A percentile compares a stretch with the other conserved stretches of the same genome.
phyloP scores from a whole-genome alignment of 2,797 vertebrate genomes.

The Arnoldichthys spilopterus region DNA sequence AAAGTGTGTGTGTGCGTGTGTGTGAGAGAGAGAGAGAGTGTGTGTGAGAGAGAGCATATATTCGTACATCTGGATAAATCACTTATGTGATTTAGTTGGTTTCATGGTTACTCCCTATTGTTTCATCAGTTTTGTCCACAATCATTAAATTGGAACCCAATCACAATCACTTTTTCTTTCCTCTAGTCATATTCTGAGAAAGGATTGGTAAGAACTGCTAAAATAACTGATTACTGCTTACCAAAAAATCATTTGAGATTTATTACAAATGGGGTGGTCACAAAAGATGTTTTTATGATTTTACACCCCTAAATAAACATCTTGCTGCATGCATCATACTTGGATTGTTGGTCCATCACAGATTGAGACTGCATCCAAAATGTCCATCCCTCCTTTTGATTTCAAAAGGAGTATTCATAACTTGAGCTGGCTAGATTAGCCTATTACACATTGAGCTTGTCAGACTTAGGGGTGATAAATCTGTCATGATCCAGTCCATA shows the following conservation, averaged over 20 bases:
- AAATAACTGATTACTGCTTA: conserved; percentile 26
- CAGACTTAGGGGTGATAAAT: conserved; percentile 72
- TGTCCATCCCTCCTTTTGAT: conserved; percentile 8
- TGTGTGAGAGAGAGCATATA: neutral
- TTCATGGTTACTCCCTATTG: conserved; percentile 44
- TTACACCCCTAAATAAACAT: neutral
- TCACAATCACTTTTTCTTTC: conserved; percentile 1
- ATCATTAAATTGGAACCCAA: conserved; percentile 29
- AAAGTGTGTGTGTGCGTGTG: neutral
- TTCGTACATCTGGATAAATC: no score
- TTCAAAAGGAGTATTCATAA: conserved; percentile 17
- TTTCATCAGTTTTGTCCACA: conserved; percentile 24
- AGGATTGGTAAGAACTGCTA: conserved; percentile 33
- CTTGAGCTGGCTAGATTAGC: conserved; percentile 60
- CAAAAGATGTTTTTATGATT: conserved; percentile 43
- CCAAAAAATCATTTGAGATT: conserved; percentile 23
- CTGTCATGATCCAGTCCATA: conserved; percentile 74
- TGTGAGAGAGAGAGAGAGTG: neutral
- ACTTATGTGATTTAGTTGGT: neutral
- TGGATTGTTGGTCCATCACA: neutral
- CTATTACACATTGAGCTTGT: conserved; percentile 67
- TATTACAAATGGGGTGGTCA: conserved; percentile 28
- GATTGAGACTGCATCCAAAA: neutral
- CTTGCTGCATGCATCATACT: conserved; percentile 1
- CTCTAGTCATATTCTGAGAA: conserved; percentile 25